These are phyloP conservation scores for Forpus xanthops DNA, from an alignment of 2,797 vertebrate species.

Conservation along the genomic window DNA sequence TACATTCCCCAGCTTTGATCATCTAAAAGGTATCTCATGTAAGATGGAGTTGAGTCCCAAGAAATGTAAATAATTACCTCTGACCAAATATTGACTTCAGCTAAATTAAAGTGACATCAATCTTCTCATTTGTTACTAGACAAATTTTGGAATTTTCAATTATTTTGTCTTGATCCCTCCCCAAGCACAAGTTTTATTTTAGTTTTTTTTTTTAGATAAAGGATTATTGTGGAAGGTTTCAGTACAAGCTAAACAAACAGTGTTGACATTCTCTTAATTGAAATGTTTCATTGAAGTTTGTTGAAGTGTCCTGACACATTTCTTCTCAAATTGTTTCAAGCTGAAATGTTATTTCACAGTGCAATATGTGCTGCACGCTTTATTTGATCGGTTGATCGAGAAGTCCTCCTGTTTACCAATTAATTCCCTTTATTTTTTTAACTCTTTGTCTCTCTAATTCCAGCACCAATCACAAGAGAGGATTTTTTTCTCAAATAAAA, in stretches of 20 bases:
- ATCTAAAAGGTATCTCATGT: conserved; percentile 4
- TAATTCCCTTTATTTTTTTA: not conserved
- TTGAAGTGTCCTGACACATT: conserved; percentile 48
- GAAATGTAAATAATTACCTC: conserved; percentile 24
- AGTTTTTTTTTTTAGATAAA: not conserved
- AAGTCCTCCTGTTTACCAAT: not conserved
- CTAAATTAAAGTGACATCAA: conserved; percentile 20
- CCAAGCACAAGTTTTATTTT: not conserved
- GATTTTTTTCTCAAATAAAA: not conserved
- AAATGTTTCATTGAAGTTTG: conserved; percentile 53
- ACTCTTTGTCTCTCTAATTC: not conserved
- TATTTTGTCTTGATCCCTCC: not conserved
- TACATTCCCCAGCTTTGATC: not conserved
- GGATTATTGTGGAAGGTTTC: conserved; percentile 19
- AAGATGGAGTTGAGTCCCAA: conserved; percentile 22
- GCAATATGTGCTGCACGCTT: not conserved
- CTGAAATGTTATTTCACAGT: not conserved
- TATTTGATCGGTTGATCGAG: not conserved
- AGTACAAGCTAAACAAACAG: conserved; percentile 26
- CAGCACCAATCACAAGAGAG: not conserved
- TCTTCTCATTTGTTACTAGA: conserved; percentile 26
- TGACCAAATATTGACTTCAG: conserved; percentile 41
- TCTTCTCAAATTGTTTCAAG: conserved; percentile 37
- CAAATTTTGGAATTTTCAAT: conserved; percentile 32
- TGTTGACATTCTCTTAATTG: conserved; percentile 52